Evolutionary conservation across 1,140 invertebrate genomes (phyloP), one percentile per base, ranked within the genome.

Genomic region (Anadara kagoshimensis): DNA sequence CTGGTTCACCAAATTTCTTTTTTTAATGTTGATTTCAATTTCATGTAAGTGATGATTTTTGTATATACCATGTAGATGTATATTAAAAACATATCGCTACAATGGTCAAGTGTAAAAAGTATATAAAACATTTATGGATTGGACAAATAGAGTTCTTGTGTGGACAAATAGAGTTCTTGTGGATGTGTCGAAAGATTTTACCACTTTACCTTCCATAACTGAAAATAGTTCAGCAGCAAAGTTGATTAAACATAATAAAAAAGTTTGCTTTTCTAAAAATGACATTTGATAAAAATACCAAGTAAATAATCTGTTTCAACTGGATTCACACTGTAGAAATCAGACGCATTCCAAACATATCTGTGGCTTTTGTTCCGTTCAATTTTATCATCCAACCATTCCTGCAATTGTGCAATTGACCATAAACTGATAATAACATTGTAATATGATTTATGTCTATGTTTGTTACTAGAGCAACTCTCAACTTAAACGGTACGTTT

Each of bases 341-440:
- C 64, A n/a, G 64, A 43, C 3, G 36, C 8, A 24, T 67, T 67
- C 64, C 64, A 67, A 22, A 67, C 67, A 51, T 64, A 64, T 26
- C 41, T 18, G 20, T 51, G 29, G 10, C 5, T 7, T 20, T 18
- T 12, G 0, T 51, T 7, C 26, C 16, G 47, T 16, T 29, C 18
- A n/a, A 24, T 22, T 51, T 88, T 85, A 2, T 75, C 59, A 4
- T 80, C 20, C 44, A 80, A 78, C 89, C 89, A 90, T 26, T 65
- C 73, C 78, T 87, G 61, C 7, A 36, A 36, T 36, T 36, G 7
- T 36, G 29, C 2, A 36, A 36, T 3, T 36, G 29, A 3, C 29
- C 2, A 2, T 36, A 3, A 3, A 2, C 29, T 3, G 7, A 36
- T 36, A 36, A 36, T 36, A 7, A 36, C 7, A 36, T 7, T 2